Percentiles rank a stretch among this genome's conserved stretches.
phyloP scores from a whole-genome alignment of 2,888 invertebrate species.

The Sphaerophoria rueppellii region DNA sequence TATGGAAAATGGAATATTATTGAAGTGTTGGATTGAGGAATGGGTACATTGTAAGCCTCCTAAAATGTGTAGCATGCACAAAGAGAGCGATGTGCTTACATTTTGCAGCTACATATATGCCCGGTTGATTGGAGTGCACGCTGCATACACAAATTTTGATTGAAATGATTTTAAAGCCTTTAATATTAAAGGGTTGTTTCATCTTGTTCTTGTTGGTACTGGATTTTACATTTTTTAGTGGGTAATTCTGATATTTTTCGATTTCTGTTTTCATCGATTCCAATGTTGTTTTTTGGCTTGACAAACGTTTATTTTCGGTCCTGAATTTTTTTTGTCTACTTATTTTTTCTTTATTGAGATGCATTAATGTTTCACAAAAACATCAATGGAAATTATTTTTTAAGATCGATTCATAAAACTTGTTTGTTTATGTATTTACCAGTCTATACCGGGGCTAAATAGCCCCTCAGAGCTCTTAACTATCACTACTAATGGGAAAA shows the following conservation, averaged over 20 bases:
- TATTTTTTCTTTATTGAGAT: too few species aligned
- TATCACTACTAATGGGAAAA: too few species aligned
- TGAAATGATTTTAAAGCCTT: constrained; percentile 58
- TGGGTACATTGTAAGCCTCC: constrained; percentile 40
- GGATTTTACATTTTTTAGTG: not conserved
- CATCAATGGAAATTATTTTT: too few species aligned
- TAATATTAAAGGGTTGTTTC: constrained; percentile 33
- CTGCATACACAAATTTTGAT: constrained; percentile 41
- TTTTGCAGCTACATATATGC: constrained; percentile 44
- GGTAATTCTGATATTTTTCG: not conserved
- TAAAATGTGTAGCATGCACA: constrained; percentile 30
- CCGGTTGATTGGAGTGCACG: constrained; percentile 44
- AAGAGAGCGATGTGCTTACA: constrained; percentile 41
- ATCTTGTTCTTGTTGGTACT: too few species aligned
- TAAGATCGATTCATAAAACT: too few species aligned
- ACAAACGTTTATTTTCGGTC: too few species aligned
- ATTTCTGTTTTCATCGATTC: not conserved
- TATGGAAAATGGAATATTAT: constrained; percentile 44
- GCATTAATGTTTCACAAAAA: too few species aligned
- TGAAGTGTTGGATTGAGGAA: constrained; percentile 33
- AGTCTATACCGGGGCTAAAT: too few species aligned
- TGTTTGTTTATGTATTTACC: too few species aligned
- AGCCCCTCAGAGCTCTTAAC: too few species aligned
- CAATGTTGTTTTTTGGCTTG: too few species aligned
- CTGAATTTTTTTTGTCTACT: too few species aligned